Percentiles rank a stretch among this genome's conserved stretches.
Evolutionary conservation across 2,797 vertebrate species (phyloP).

Genomic region (Todus mexicanus): DNA sequence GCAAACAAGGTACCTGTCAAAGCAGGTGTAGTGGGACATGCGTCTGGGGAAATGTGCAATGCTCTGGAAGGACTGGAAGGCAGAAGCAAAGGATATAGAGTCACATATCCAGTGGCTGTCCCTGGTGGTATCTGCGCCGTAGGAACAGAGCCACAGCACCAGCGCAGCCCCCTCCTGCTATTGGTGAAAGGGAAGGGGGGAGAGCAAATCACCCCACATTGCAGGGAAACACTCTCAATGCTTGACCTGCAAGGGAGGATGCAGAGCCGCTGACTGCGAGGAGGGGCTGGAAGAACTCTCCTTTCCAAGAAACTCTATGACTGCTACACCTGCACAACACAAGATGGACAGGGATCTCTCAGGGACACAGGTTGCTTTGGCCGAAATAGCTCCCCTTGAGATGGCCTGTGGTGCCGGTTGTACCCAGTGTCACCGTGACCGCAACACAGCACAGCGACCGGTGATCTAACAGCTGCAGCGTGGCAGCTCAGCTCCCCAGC

Average conservation of each 20-base stretch:
- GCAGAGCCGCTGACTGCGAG: neutral
- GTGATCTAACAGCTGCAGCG: neutral
- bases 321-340: neutral
- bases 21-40: neutral
- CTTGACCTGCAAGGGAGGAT: neutral
- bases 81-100: neutral
- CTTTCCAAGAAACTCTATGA: neutral
- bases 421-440: neutral
- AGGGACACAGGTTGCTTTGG: neutral
- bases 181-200: neutral
- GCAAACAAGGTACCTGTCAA: neutral
- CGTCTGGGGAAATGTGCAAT: neutral
- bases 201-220: neutral
- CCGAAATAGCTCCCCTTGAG: neutral
- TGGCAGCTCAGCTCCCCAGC: neutral
- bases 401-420: neutral
- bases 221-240: neutral
- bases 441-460: rapidly evolving
- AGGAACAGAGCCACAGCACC: neutral
- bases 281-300: neutral
- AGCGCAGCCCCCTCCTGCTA: neutral
- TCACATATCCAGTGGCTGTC: neutral
- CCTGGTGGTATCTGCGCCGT: neutral
- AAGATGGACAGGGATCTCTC: neutral
- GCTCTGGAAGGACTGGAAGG: neutral